Conservation (phyloP, 2,888 invertebrate genomes). For the Dorcus parallelipipedus region DNA sequence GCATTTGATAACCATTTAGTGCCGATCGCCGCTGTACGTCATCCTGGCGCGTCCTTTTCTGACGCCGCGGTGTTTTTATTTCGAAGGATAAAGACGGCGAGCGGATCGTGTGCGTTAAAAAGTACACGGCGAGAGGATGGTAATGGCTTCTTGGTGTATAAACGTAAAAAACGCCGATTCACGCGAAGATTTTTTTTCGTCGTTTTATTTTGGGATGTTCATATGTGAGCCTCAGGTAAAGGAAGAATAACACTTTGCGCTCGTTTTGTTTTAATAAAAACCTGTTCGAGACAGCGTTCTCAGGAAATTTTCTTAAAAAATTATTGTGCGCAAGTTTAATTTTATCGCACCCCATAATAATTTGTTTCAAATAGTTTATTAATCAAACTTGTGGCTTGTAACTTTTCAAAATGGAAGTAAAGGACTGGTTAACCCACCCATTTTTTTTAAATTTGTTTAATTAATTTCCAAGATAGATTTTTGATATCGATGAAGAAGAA, state of each 20-base stretch:
- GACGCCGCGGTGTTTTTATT: slow-evolving; percentile 13
- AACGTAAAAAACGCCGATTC: slow-evolving; percentile 27
- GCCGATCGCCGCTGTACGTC: not conserved
- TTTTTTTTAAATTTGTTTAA: too few relatives aligned
- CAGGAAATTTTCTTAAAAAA: not conserved
- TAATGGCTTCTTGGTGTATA: slow-evolving; percentile 24
- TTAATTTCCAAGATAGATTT: too few relatives aligned
- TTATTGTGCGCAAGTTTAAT: not conserved
- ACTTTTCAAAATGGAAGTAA: too few relatives aligned
- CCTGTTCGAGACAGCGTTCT: slow-evolving; percentile 5
- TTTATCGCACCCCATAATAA: too few relatives aligned
- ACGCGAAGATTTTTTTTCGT: slow-evolving; percentile 19
- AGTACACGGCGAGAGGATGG: slow-evolving; percentile 17
- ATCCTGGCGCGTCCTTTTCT: slow-evolving; percentile 1
- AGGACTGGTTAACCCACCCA: too few relatives aligned
- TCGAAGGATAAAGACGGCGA: slow-evolving; percentile 3
- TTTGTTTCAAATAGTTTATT: too few relatives aligned
- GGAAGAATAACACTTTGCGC: slow-evolving; percentile 20
- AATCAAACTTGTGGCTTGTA: too few relatives aligned
- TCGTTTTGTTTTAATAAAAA: slow-evolving; percentile 16
- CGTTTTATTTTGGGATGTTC: slow-evolving; percentile 23
- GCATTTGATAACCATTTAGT: slow-evolving; percentile 18
- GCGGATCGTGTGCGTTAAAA: slow-evolving; percentile 13
- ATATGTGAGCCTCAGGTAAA: slow-evolving; percentile 27
- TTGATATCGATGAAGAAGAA: not conserved